These are phyloP conservation scores for Caenorhabditis macrosperma DNA, from an alignment of 2,888 invertebrate species.

Conservation along the genomic window DNA sequence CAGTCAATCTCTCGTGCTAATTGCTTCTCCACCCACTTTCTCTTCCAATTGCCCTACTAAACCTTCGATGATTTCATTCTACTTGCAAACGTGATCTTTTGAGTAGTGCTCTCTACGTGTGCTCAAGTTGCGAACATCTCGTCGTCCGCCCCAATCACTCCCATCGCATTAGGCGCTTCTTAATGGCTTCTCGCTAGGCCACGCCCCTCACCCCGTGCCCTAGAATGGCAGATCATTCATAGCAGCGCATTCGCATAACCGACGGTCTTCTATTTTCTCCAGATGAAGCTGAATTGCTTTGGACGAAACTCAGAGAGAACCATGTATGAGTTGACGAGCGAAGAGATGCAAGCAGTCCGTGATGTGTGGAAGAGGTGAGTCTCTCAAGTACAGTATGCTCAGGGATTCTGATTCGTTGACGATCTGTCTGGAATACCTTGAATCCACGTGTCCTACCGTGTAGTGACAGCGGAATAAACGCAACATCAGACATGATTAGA, in stretches of 20 bases:
- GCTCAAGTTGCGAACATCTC: slow-evolving; percentile 43
- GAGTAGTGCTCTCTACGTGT: background rate
- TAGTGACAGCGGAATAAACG: no score
- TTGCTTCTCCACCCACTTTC: background rate
- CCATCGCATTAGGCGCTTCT: slow-evolving; percentile 37
- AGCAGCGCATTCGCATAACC: background rate
- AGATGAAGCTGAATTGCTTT: slow-evolving; percentile 58
- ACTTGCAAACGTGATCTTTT: background rate
- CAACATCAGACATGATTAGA: no score
- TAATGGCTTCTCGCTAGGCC: slow-evolving; percentile 13
- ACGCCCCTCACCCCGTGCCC: slow-evolving; percentile 1
- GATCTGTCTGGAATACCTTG: background rate
- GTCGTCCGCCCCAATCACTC: slow-evolving; percentile 25
- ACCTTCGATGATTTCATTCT: slow-evolving; percentile 28
- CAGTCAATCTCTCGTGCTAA: slow-evolving; percentile 12
- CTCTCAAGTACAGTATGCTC: no score
- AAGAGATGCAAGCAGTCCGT: slow-evolving; percentile 56
- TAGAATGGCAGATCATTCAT: slow-evolving; percentile 6
- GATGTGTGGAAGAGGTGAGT: slow-evolving; percentile 53
- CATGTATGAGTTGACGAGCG: slow-evolving; percentile 42
- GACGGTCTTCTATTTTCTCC: background rate
- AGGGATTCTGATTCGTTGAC: no score
- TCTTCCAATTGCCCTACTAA: slow-evolving; percentile 10
- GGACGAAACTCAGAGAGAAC: slow-evolving; percentile 42
- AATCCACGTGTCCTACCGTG: background rate